phyloP scores from a whole-genome alignment of 2,888 invertebrate species.

The Ormyrus thymus region DNA sequence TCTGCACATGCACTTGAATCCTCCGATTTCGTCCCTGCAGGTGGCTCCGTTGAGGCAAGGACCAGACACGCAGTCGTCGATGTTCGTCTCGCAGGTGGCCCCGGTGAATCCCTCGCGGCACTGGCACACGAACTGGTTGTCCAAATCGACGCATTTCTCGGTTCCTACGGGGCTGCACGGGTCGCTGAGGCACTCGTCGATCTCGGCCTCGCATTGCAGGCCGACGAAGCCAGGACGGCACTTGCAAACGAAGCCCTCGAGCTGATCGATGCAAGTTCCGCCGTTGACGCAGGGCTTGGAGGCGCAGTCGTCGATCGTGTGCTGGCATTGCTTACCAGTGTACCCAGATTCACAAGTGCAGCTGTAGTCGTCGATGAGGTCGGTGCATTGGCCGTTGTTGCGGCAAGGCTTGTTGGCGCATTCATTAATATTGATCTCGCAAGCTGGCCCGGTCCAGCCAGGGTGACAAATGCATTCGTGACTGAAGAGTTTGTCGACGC shows the following conservation, averaged over 20 bases:
- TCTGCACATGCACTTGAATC: slow-evolving; percentile 87
- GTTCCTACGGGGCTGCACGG: slow-evolving; percentile 94
- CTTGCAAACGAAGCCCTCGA: slow-evolving; percentile 93
- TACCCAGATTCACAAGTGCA: slow-evolving; percentile 96
- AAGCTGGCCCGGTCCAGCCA: slow-evolving; percentile 91
- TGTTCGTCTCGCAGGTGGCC: slow-evolving; percentile 87
- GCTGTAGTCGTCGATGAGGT: slow-evolving; percentile 87
- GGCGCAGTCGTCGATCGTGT: slow-evolving; percentile 93
- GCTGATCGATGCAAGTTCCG: slow-evolving; percentile 89
- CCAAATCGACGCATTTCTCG: slow-evolving; percentile 90
- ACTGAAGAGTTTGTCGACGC: slow-evolving; percentile 90
- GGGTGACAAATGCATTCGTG: slow-evolving; percentile 93
- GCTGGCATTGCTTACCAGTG: slow-evolving; percentile 94
- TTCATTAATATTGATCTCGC: slow-evolving; percentile 94
- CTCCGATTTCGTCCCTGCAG: slow-evolving; percentile 90
- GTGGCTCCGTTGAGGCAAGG: slow-evolving; percentile 93
- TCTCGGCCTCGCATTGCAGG: slow-evolving; percentile 94
- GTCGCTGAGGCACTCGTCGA: slow-evolving; percentile 93
- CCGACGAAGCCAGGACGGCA: slow-evolving; percentile 95
- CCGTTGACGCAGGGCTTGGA: slow-evolving; percentile 94
- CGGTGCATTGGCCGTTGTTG: slow-evolving; percentile 94
- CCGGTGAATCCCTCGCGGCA: slow-evolving; percentile 94
- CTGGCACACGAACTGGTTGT: slow-evolving; percentile 90
- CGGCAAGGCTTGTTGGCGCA: slow-evolving; percentile 92
- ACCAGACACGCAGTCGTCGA: slow-evolving; percentile 89